Evolutionary conservation across 1,140 invertebrate species (phyloP), one percentile per base, ranked within the genome.

Genomic region (Cydia amplana): DNA sequence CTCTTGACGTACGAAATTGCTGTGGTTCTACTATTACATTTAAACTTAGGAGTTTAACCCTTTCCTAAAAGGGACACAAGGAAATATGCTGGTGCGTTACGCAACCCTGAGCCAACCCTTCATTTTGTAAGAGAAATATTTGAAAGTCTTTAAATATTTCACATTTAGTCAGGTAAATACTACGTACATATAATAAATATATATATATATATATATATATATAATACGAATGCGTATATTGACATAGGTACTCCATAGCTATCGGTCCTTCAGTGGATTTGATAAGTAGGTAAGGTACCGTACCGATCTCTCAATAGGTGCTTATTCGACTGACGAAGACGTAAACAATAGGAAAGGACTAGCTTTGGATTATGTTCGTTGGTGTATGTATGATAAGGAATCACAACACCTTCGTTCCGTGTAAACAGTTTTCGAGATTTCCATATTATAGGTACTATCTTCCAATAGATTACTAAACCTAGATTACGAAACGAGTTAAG

Each of bases 21-120:
- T 12, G 55, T 60, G 55, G 55, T 60, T 60, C 55, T 12, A 5
- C 18, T 60, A 23, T 60, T 60, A 60, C 55, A 60, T 4, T 60
- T 23, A 60, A 60, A 23, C 18, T 10, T 60, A 23, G n/a, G 10
- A 60, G 16, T 60, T 60, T 51, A 18, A 60, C 55, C 20, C n/a
- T 18, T 51, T 60, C 7, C 55, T 60, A 60, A 60, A 60, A 60
- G 55, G 55, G 55, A 60, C 20, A 60, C 7, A 60, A 60, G 16
- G 49, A 18, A n/a, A 51, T 14, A 51, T 51, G 49, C 6, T 20
- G 55, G 55, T 23, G 55, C 55, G 55, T 60, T 23, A 12, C 18
- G 20, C 55, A 60, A 60, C 20, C 55, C 55, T n/a, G n/a, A n/a
- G n/a, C n/a, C n/a, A n/a, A n/a, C n/a, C n/a, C n/a, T 60, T 60